Base-by-base conservation (phyloP, 2,797 vertebrate species). In the Phoeniculus purpureus region DNA sequence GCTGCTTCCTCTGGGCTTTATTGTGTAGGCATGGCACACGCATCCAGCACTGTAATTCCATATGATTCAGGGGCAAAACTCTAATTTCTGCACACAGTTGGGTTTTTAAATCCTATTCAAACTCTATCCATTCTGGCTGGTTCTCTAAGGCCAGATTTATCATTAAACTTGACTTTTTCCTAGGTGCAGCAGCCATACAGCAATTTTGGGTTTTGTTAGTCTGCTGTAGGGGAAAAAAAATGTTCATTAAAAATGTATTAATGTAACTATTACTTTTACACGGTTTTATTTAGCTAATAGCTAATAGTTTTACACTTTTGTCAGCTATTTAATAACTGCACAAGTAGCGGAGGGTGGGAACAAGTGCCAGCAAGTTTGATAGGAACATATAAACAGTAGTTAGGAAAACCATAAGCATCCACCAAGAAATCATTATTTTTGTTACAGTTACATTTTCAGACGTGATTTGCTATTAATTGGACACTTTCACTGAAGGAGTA, bases 1-100 rank as follows among this genome's bases (percentile, higher is more conserved):
- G 98, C 98, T 98, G 99, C 99, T 99, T 99, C 99, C 99, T 99
- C 98, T 99, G 98, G 99, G 99, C 98, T 99, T 99, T 99, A 99
- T 98, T 99, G 98, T 98, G 98, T 98, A 98, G 98, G 98, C 98
- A 98, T 98, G 98, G 98, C 98, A 98, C 98, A 99, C 98, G 98
- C 98, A 98, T 98, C 98, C 98, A 98, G 98, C 98, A 98, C 99
- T 99, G 99, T 99, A 99, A 99, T 99, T 99, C 99, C 99, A 99
- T 99, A 99, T 99, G 99, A 99, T 99, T 99, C 99, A 98, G 98
- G 98, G 98, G 98, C 98, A 99, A 99, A 99, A 99, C 98, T 99
- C 98, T 99, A 98, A 98, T 99, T 99, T 99, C 98, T 98, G 98
- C 98, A 99, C 98, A 98, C 98, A 98, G 98, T 99, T 99, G 98